Base-by-base conservation (phyloP, 1,140 invertebrate species). In the Pemphigus obesinymphae region DNA sequence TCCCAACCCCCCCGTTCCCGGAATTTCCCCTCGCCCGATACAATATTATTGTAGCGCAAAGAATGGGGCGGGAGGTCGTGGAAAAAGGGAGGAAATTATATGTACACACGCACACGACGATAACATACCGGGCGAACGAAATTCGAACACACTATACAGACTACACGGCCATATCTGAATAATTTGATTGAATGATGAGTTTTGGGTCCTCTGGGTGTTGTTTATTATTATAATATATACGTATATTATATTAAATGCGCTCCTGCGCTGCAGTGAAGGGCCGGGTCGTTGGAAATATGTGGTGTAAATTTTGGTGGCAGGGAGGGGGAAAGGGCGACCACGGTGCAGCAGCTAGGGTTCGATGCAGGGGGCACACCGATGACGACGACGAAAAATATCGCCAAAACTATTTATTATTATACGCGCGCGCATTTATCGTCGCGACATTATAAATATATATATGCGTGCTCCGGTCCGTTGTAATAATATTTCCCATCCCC, bases 121-220 rank as follows among this genome's bases (percentile, higher is more conserved):
- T n/a, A n/a, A n/a, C n/a, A 68, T 23, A 11, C 34, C 20, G 20
- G 63, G 1, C n/a, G n/a, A 20, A 68, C 34, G 23, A 68, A 68
- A 37, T 68, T 58, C 58, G 58, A 17, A 10, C 5, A 58, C 23
- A 48, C 48, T 26, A 58, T 7, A 37, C 61, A 34, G 1, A 20
- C 29, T 40, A 37, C 63, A 68, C 31, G 15, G 26, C 63, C 63
- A 68, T 68, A 68, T 68, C 63, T 68, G 63, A 68, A 68, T 70
- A 70, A 43, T 70, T 70, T 43, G 66, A 70, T 70, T 43, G 66
- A 43, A 70, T 43, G 66, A 70, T 43, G 66, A 70, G 66, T 70
- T 70, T 70, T 37, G 37, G 66, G 66, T 70, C 66, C 66, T 70
- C n/a, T 43, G 66, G 66, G 66, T 70, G 66, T 70, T 43, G 66